A percentile compares a stretch with the other conserved stretches of the same genome.
phyloP scores from a whole-genome alignment of 2,113 vertebrate species.

The Embiotoca jacksoni region DNA sequence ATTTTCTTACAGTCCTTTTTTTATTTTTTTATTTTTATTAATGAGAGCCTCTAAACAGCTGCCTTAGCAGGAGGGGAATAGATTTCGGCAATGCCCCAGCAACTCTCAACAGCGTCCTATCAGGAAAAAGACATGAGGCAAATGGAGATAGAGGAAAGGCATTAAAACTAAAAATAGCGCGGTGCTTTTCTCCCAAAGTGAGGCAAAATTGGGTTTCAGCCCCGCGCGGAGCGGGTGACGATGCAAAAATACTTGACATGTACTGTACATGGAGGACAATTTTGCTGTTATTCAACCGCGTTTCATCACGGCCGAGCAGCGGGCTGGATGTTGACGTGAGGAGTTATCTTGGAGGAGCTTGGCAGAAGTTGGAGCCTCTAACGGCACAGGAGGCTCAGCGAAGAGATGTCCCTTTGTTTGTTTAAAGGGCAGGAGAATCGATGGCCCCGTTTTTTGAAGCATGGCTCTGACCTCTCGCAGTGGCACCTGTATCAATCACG shows the following conservation, averaged over 20 bases:
- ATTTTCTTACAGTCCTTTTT: conserved; percentile 50
- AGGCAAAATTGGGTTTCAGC: conserved; percentile 16
- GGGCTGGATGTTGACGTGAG: conserved; percentile 37
- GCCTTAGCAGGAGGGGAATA: conserved; percentile 62
- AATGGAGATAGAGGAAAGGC: conserved; percentile 67
- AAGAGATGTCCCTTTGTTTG: conserved; percentile 81
- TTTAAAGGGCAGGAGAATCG: conserved; percentile 84
- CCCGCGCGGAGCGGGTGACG: conserved; percentile 16
- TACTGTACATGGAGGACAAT: conserved; percentile 1
- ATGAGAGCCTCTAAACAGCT: conserved; percentile 70
- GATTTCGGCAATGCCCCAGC: conserved; percentile 66
- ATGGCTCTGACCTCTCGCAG: conserved; percentile 81
- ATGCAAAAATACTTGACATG: conserved; percentile 22
- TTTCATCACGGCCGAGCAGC: conserved; percentile 37
- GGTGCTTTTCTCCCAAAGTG: conserved; percentile 14
- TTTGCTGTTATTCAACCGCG: background rate
- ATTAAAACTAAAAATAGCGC: conserved; percentile 55
- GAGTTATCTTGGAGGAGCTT: conserved; percentile 51
- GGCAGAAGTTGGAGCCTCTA: conserved; percentile 44
- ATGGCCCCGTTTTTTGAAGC: conserved; percentile 83
- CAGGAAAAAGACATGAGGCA: conserved; percentile 54
- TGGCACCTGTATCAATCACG: conserved; percentile 84
- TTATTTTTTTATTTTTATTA: conserved; percentile 38
- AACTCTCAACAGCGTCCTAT: conserved; percentile 54
- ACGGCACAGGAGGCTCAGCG: conserved; percentile 33